A percentile compares a stretch with the other conserved stretches of the same genome.
These are phyloP conservation scores for Ptilorrhoa leucosticta DNA, from an alignment of 2,113 vertebrate species.

Conservation along the genomic window DNA sequence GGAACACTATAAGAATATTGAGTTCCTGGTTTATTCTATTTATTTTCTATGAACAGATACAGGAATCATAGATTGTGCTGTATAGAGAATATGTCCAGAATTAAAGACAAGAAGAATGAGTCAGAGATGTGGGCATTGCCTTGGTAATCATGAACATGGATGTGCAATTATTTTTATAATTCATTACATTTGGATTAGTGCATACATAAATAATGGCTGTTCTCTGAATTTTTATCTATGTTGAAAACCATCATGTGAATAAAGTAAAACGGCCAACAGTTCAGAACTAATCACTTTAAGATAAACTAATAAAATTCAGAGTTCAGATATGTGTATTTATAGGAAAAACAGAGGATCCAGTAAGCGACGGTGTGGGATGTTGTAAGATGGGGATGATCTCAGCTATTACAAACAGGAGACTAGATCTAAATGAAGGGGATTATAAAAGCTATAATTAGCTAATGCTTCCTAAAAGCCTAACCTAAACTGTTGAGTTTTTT, in stretches of 20 bases:
- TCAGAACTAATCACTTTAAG: background rate
- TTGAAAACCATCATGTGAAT: background rate
- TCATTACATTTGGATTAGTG: background rate
- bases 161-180: background rate
- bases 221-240: background rate
- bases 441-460: conserved; percentile 45
- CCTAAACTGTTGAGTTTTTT: conserved; percentile 37
- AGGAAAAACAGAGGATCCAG: background rate
- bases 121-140: background rate
- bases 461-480: conserved; percentile 37
- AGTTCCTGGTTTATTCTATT: background rate
- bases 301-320: background rate
- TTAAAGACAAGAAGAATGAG: background rate
- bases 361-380: background rate
- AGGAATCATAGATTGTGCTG: background rate
- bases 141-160: background rate
- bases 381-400: background rate
- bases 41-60: background rate
- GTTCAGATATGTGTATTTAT: background rate
- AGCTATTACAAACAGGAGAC: background rate
- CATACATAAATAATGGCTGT: background rate
- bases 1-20: background rate
- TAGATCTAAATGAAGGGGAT: conserved; percentile 1
- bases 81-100: background rate
- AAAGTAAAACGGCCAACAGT: background rate